Conservation (phyloP, 2,113 vertebrate genomes). For the Excalfactoria chinensis region DNA sequence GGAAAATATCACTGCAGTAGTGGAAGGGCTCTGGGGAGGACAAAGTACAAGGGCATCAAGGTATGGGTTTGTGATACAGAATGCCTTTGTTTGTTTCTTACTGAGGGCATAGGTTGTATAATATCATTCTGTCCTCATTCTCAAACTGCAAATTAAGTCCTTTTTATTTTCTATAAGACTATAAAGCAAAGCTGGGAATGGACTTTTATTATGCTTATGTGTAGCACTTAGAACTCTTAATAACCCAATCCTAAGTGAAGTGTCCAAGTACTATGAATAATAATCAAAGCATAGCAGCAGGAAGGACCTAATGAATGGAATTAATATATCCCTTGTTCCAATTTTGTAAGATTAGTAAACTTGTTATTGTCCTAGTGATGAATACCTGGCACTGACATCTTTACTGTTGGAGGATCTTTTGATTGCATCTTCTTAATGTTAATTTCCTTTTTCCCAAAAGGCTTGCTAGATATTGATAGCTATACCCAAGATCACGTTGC, state of each 20-base stretch:
- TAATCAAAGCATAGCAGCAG: constrained; percentile 56
- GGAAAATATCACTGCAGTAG: background rate
- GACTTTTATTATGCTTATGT: constrained; percentile 17
- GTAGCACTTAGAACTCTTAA: constrained; percentile 44
- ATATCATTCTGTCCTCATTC: background rate
- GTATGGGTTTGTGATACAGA: background rate
- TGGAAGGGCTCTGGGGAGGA: background rate
- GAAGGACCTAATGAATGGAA: constrained; percentile 59
- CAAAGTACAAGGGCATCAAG: background rate
- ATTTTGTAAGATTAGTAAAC: constrained; percentile 50
- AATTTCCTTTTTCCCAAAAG: background rate
- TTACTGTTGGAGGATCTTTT: background rate
- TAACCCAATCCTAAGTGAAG: constrained; percentile 31
- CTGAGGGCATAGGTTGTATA: background rate
- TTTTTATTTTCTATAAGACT: background rate
- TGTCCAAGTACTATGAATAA: constrained; percentile 35
- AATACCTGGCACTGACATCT: background rate
- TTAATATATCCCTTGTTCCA: constrained; percentile 42
- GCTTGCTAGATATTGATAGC: background rate
- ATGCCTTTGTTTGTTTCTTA: background rate
- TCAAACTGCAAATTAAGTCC: background rate
- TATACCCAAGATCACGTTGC: background rate
- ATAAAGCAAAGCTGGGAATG: constrained; percentile 11
- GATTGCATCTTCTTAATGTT: background rate
- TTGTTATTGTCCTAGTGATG: constrained; percentile 35